Evolutionary conservation across 1,140 invertebrate genomes (phyloP).

Genomic region (Lysiphlebus fabarum): DNA sequence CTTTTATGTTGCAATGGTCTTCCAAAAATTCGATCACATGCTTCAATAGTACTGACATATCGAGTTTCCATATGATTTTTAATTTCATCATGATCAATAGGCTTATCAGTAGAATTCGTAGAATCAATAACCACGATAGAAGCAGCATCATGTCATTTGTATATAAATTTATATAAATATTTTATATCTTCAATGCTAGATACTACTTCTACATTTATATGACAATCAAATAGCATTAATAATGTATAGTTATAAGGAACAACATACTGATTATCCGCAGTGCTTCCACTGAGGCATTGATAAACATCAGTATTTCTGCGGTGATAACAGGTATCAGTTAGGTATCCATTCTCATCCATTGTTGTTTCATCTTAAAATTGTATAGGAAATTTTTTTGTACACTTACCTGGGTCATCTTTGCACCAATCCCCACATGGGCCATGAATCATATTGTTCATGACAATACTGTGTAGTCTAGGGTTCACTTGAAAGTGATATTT

Average conservation of each 20-base stretch:
- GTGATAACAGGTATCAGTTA: constrained; percentile 16
- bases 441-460: constrained; percentile 46
- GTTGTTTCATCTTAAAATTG: constrained; percentile 31
- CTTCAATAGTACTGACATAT: background rate
- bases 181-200: constrained; percentile 19
- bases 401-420: constrained; percentile 37
- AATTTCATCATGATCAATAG: constrained; percentile 21
- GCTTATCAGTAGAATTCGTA: background rate
- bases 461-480: constrained; percentile 37
- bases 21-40: constrained; percentile 6
- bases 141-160: constrained; percentile 13
- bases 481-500: too few species aligned
- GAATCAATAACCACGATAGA: background rate
- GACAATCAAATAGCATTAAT: constrained; percentile 12
- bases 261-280: constrained; percentile 20
- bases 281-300: background rate
- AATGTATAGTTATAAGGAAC: constrained; percentile 21
- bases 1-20: background rate
- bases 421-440: constrained; percentile 38
- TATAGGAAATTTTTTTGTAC: constrained; percentile 43
- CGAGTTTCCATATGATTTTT: constrained; percentile 5
- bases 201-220: constrained; percentile 22
- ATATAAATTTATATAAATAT: constrained; percentile 21
- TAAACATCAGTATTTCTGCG: constrained; percentile 6
- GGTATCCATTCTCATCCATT: constrained; percentile 26